Conservation (phyloP, 2,888 invertebrate species). For the Acrocera orbiculus region DNA sequence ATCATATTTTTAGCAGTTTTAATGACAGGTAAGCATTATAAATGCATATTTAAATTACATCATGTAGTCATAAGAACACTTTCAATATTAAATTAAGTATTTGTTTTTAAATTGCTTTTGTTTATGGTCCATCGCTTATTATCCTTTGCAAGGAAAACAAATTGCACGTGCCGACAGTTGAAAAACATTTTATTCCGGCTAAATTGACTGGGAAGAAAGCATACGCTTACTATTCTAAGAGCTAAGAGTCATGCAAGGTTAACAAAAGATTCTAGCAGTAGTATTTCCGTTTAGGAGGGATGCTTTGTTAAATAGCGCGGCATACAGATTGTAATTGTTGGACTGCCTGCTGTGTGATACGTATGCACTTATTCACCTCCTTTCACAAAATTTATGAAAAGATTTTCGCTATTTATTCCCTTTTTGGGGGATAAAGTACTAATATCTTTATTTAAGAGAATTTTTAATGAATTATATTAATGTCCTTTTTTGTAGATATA, state of each 20-base stretch:
- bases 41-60: not conserved
- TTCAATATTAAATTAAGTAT: not conserved
- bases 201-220: conserved; percentile 10
- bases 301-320: conserved; percentile 3
- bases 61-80: not conserved
- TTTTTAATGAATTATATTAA: no score
- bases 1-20: conserved; percentile 47
- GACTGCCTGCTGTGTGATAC: conserved; percentile 16
- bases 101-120: conserved; percentile 5
- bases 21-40: conserved; percentile 35
- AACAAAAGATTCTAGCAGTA: conserved; percentile 1
- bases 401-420: no score
- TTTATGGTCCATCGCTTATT: conserved; percentile 13
- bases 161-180: conserved; percentile 20
- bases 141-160: conserved; percentile 15
- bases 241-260: conserved; percentile 13
- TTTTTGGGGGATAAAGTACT: no score
- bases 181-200: conserved; percentile 10
- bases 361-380: no score
- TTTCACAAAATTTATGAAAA: no score
- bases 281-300: not conserved
- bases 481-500: no score
- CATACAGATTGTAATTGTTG: conserved; percentile 15
- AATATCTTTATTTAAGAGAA: no score
- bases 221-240: conserved; percentile 7